Evolutionary conservation across 2,888 invertebrate genomes (phyloP).

Genomic region (Dynastes maya): DNA sequence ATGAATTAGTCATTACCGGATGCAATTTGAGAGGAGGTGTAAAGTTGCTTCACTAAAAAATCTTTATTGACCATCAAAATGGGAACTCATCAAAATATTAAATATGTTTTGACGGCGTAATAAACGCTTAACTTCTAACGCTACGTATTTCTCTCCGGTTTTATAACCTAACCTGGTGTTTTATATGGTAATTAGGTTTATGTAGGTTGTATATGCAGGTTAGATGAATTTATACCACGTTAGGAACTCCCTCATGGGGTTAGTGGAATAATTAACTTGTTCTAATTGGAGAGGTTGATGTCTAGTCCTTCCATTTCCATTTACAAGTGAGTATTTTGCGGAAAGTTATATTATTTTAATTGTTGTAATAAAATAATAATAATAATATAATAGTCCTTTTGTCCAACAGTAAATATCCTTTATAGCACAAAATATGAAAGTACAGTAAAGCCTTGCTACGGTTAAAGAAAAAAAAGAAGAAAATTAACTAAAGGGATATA

Average conservation of each 20-base stretch:
- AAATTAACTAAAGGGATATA: too few species aligned
- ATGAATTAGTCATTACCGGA: not conserved
- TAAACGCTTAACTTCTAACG: not conserved
- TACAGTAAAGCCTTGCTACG: too few species aligned
- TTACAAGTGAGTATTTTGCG: not conserved
- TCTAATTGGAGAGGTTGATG: not conserved
- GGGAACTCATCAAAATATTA: not conserved
- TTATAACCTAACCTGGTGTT: not conserved
- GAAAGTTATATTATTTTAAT: too few species aligned
- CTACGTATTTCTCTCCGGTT: not conserved
- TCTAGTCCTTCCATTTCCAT: not conserved
- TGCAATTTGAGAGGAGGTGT: not conserved
- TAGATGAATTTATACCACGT: not conserved
- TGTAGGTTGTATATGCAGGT: not conserved
- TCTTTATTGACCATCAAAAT: not conserved
- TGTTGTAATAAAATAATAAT: too few species aligned
- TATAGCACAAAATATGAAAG: too few species aligned
- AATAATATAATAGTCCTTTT: too few species aligned
- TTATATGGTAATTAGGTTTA: constrained; percentile 13
- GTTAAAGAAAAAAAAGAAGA: too few species aligned
- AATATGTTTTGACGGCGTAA: not conserved
- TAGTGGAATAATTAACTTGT: not conserved
- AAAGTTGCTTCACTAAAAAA: not conserved
- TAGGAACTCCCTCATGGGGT: not conserved
- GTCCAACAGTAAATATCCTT: too few species aligned